Evolutionary conservation across 2,888 invertebrate genomes (phyloP).

Genomic region (Tenthredo scrophulariae): DNA sequence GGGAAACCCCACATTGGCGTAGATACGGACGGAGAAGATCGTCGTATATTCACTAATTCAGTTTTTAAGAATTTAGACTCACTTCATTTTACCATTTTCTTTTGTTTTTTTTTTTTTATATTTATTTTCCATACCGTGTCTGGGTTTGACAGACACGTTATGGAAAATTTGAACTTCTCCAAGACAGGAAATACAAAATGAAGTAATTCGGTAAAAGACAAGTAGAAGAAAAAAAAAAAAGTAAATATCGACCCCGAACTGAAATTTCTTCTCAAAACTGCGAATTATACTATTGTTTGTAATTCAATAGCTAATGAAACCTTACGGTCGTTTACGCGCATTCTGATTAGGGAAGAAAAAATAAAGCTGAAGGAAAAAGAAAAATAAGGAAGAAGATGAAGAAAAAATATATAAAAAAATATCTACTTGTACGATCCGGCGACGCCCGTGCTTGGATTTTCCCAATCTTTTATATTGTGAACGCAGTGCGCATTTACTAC

Average conservation of each 20-base stretch:
- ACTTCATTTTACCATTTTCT: background rate
- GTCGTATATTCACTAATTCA: background rate
- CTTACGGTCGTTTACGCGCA: no score
- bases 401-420: background rate
- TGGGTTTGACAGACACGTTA: no score
- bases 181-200: background rate
- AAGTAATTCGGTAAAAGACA: background rate
- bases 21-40: slow-evolving; percentile 40
- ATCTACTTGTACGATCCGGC: background rate
- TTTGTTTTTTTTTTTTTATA: background rate
- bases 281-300: no score
- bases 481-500: slow-evolving; percentile 35
- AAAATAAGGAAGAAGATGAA: background rate
- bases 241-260: background rate
- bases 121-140: background rate
- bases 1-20: slow-evolving; percentile 65
- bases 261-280: no score
- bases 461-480: slow-evolving; percentile 46
- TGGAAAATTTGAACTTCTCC: background rate
- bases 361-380: background rate
- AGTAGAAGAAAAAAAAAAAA: background rate
- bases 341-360: background rate
- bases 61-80: background rate
- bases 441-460: slow-evolving; percentile 48
- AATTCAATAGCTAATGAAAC: no score